phyloP scores from a whole-genome alignment of 2,797 vertebrate genomes.

The Pitangus sulphuratus region DNA sequence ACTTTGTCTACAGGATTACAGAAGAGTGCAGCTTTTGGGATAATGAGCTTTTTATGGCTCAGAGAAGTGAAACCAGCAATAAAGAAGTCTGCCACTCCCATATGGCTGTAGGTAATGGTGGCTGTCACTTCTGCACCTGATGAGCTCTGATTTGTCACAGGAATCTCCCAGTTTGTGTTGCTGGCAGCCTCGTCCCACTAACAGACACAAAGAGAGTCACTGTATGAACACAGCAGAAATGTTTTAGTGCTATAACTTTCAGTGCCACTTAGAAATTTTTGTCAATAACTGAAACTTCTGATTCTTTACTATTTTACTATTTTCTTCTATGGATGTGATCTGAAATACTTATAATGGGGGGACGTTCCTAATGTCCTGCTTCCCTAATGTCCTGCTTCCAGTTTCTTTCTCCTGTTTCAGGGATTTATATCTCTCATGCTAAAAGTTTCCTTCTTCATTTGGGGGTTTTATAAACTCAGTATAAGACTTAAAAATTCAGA shows the following conservation, averaged over 20 bases:
- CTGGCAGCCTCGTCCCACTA: neutral
- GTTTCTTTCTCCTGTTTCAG: neutral
- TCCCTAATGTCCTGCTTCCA: too few relatives aligned
- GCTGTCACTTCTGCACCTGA: neutral
- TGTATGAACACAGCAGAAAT: neutral
- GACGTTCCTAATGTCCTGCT: neutral
- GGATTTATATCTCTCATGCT: neutral
- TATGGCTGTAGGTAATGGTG: neutral
- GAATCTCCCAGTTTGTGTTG: neutral
- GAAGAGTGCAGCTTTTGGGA: neutral
- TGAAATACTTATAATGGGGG: neutral
- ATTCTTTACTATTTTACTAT: neutral
- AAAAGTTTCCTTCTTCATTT: neutral
- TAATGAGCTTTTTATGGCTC: neutral
- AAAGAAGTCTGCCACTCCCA: neutral
- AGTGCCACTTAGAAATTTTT: neutral
- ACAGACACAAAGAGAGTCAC: neutral
- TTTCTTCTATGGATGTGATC: neutral
- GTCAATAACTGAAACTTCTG: neutral
- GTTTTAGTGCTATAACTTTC: fast-evolving
- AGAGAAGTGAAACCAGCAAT: neutral
- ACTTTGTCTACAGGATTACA: neutral
- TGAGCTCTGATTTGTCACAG: neutral
- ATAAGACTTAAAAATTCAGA: neutral
- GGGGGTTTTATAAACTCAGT: neutral